These are phyloP conservation scores for Clamator glandarius DNA, from an alignment of 2,797 vertebrate genomes.

Conservation along the genomic window DNA sequence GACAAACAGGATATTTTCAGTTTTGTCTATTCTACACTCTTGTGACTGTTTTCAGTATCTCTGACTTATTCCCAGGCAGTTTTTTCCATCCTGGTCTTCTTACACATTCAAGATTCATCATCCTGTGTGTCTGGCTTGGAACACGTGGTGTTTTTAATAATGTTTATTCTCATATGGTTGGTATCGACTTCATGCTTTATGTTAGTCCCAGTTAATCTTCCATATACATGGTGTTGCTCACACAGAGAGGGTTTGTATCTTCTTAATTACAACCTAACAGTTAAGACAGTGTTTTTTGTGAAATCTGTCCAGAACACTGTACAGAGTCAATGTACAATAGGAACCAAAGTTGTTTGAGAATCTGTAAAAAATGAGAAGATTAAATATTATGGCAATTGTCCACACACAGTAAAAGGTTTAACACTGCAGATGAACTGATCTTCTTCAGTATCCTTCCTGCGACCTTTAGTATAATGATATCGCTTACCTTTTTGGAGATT, in stretches of 20 bases:
- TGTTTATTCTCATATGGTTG: too few species aligned
- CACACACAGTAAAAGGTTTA: not conserved
- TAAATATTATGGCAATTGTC: not conserved
- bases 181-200: too few species aligned
- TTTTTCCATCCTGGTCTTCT: too few species aligned
- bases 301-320: rapidly evolving
- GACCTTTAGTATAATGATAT: not conserved
- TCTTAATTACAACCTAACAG: not conserved
- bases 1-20: too few species aligned
- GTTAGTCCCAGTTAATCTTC: too few species aligned
- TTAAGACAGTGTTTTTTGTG: not conserved
- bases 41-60: too few species aligned
- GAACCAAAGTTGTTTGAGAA: not conserved
- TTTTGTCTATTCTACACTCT: too few species aligned
- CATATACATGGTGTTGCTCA: too few species aligned
- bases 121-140: too few species aligned
- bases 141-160: too few species aligned
- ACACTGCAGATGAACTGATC: not conserved
- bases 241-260: not conserved
- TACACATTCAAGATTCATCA: too few species aligned
- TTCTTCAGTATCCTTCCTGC: not conserved
- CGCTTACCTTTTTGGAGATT: not conserved
- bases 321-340: not conserved
- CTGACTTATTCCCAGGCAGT: too few species aligned
- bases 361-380: not conserved